Conservation (phyloP, 2,797 vertebrate genomes). For the Propithecus deckenii region DNA sequence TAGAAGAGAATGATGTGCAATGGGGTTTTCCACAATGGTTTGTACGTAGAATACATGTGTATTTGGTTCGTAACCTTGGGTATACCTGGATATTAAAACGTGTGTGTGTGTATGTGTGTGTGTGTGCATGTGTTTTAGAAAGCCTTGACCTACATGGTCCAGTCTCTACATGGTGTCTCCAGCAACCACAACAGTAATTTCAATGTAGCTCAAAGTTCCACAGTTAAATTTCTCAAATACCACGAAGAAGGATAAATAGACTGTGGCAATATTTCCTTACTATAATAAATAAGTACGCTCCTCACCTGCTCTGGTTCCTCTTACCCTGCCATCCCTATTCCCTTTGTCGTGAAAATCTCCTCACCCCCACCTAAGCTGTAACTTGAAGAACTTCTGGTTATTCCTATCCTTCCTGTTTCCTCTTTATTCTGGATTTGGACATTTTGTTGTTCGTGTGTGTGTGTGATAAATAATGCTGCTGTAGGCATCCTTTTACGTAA, state of each 20-base stretch:
- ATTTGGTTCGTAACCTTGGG: background rate
- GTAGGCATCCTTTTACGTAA: background rate
- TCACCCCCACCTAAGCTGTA: background rate
- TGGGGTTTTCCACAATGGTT: background rate
- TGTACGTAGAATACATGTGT: background rate
- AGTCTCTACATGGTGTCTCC: background rate
- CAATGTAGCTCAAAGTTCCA: background rate
- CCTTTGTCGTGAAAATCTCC: background rate
- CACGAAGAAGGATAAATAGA: background rate
- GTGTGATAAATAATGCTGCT: background rate
- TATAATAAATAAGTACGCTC: background rate
- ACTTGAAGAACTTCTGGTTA: background rate
- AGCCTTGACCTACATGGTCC: background rate
- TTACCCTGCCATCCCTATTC: background rate
- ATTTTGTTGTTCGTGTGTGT: background rate
- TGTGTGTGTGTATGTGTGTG: background rate
- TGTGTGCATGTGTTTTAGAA: background rate
- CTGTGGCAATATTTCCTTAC: background rate
- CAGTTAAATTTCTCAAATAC: slow-evolving; percentile 8
- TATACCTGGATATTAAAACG: background rate
- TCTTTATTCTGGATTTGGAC: slow-evolving; percentile 16
- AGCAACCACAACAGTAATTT: slow-evolving; percentile 2
- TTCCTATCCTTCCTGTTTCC: background rate
- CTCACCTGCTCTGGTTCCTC: background rate
- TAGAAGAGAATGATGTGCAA: background rate